Conservation (phyloP, 2,113 vertebrate species). For the Coreoperca whiteheadi region DNA sequence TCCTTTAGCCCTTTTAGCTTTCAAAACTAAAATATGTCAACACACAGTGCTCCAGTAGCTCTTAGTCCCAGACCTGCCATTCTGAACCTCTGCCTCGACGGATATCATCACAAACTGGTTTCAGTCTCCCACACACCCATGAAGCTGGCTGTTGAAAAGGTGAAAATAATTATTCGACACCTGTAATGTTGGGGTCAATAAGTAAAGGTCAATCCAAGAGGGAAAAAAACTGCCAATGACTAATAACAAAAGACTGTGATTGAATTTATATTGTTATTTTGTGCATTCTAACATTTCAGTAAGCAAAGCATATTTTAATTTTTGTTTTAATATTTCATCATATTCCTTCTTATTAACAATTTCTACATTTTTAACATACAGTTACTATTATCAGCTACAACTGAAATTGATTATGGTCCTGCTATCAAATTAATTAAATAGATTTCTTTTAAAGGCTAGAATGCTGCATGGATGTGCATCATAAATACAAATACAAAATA, state of each 20-base stretch:
- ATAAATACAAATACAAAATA: not conserved
- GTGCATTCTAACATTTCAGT: not conserved
- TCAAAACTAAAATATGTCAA: constrained; percentile 45
- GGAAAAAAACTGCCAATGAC: not conserved
- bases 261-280: not conserved
- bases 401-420: not conserved
- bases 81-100: constrained; percentile 10
- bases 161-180: constrained; percentile 29
- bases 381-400: not conserved
- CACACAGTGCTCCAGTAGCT: constrained; percentile 21
- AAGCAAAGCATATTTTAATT: not conserved
- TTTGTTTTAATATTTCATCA: not conserved
- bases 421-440: not conserved
- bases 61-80: constrained; percentile 20
- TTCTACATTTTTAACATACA: not conserved
- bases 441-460: not conserved
- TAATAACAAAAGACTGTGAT: not conserved
- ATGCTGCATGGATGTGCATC: not conserved
- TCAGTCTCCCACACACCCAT: constrained; percentile 18
- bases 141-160: not conserved
- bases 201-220: constrained; percentile 14
- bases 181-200: constrained; percentile 29
- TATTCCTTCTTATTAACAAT: not conserved
- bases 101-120: constrained; percentile 35
- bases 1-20: constrained; percentile 43